Conservation (phyloP, 2,797 vertebrate genomes). For the Cossypha dichroa region DNA sequence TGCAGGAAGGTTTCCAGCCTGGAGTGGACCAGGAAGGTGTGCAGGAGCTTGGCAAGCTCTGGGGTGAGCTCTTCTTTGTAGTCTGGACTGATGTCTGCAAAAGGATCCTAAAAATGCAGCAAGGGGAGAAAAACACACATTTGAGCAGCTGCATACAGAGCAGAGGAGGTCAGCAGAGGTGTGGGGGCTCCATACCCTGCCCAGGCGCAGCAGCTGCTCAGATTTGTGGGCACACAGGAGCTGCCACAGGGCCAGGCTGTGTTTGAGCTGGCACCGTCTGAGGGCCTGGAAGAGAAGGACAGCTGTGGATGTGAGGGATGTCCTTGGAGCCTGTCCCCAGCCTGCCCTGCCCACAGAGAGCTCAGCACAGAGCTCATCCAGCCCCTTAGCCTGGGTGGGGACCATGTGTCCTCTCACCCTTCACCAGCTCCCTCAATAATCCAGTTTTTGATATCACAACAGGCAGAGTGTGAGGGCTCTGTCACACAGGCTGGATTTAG, state of each 20-base stretch:
- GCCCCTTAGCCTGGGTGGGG: too few relatives aligned
- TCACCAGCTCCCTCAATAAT: neutral
- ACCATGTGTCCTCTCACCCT: neutral
- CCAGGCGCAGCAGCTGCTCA: slow-evolving; percentile 87
- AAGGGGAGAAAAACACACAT: neutral
- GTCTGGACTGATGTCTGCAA: slow-evolving; percentile 72
- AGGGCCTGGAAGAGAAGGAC: slow-evolving; percentile 78
- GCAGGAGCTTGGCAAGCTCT: slow-evolving; percentile 74
- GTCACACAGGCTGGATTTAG: neutral
- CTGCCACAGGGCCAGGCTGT: slow-evolving; percentile 89
- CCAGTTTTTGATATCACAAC: neutral
- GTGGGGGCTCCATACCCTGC: slow-evolving; percentile 74
- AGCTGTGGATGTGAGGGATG: neutral
- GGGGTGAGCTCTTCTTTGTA: slow-evolving; percentile 81
- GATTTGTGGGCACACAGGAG: slow-evolving; percentile 89
- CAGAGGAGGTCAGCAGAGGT: neutral
- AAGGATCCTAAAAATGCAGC: slow-evolving; percentile 85
- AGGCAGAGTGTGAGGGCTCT: neutral
- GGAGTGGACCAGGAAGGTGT: slow-evolving; percentile 80
- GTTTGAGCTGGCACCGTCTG: slow-evolving; percentile 82
- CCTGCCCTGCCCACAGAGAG: neutral
- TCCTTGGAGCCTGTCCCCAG: neutral
- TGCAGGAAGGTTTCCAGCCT: slow-evolving; percentile 84
- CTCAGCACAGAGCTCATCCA: neutral
- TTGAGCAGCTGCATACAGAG: neutral